Percentiles rank a stretch among this genome's conserved stretches.
phyloP scores from a whole-genome alignment of 2,888 invertebrate genomes.

The Clostera curtula region DNA sequence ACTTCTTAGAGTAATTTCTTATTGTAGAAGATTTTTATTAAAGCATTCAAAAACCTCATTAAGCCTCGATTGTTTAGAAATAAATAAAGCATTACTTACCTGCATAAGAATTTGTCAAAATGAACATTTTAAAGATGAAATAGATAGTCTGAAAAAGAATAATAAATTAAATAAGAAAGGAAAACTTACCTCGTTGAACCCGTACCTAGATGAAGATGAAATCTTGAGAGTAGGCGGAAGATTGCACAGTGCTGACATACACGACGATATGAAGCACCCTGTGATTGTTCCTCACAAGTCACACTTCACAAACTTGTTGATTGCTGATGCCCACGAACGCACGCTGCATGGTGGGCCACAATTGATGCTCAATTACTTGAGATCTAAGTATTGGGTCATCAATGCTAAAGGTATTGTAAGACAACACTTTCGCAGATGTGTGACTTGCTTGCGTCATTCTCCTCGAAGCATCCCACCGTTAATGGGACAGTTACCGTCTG shows the following conservation, averaged over 20 bases:
- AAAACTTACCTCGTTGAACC: slow-evolving; percentile 1
- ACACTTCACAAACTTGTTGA: slow-evolving; percentile 8
- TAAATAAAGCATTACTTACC: neutral
- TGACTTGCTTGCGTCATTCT: slow-evolving; percentile 9
- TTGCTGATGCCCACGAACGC: slow-evolving; percentile 14
- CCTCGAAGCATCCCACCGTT: slow-evolving; percentile 4
- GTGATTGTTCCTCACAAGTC: slow-evolving; percentile 8
- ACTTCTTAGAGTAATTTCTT: slow-evolving; percentile 2
- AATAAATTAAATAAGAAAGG: neutral
- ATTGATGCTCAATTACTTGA: slow-evolving; percentile 12
- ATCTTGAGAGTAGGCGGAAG: slow-evolving; percentile 10
- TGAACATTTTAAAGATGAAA: neutral
- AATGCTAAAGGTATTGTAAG: slow-evolving; percentile 6
- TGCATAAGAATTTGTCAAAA: neutral
- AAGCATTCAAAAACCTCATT: neutral
- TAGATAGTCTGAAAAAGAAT: neutral
- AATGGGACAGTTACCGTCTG: slow-evolving; percentile 16
- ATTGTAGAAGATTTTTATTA: slow-evolving; percentile 3
- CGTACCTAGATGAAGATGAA: slow-evolving; percentile 1
- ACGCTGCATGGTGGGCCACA: slow-evolving; percentile 17
- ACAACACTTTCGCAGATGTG: slow-evolving; percentile 8
- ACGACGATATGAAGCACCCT: slow-evolving; percentile 10
- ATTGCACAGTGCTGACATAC: slow-evolving; percentile 4
- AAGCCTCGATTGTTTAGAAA: neutral
- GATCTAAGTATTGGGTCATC: slow-evolving; percentile 15